Evolutionary conservation across 2,113 vertebrate genomes (phyloP), one percentile per base, ranked within the genome.

Genomic region (Pomatostomus ruficeps): DNA sequence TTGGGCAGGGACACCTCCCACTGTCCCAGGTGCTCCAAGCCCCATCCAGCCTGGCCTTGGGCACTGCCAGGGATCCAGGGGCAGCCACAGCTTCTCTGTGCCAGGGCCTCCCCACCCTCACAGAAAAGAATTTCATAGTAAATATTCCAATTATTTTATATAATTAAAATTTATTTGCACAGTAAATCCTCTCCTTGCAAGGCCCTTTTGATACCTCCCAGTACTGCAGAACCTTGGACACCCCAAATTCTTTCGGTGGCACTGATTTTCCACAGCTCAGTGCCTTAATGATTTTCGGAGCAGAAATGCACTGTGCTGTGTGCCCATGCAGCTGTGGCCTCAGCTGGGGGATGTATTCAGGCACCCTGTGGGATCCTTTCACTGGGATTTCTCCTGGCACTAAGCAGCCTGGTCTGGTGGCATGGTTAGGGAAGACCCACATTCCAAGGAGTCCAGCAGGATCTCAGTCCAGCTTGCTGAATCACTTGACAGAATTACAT

Each of bases 1-100:
- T 21, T 4, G 6, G 31, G n/a, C 36, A 35, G 11, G n/a, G 51
- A 16, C 12, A 48, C 2, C n/a, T 48, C 8, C 22, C 17, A 36
- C 22, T 5, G 3, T 0, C 3, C 2, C 38, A 22, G 25, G 1
- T 36, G 38, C 58, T 48, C 59, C 17, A 9, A 82, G 33, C 25
- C 49, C 25, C 10, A 0, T 72, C 52, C 88, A 85, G 0, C 38
- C 74, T 62, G 51, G 5, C 38, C 72, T 33, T 38, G 62, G 9
- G 40, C 29, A 15, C 2, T 49, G 1, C 28, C 35, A 67, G 52
- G 28, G 35, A 68, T 20, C 35, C 67, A 70, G 38, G 43, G 6
- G 2, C 35, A 76, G 9, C 58, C 68, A 63, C 38, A 36, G 2
- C 48, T 14, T 7, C 63, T 49, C 58, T 78, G 52, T 1, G 9